phyloP scores from a whole-genome alignment of 2,797 vertebrate species.

The Bradypodion pumilum region DNA sequence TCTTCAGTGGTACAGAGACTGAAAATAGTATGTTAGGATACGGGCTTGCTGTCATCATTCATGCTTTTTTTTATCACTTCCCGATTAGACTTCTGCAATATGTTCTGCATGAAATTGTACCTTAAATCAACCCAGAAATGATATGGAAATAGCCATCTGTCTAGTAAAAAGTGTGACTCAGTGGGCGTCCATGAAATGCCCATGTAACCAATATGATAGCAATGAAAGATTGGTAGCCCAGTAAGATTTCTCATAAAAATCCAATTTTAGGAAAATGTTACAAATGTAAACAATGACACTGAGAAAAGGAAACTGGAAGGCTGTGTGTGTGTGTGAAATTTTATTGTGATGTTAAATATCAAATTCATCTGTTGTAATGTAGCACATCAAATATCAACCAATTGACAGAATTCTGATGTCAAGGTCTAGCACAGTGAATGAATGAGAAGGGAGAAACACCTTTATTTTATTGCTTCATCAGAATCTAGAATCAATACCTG shows the following conservation, averaged over 20 bases:
- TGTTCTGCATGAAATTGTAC: constrained; percentile 44
- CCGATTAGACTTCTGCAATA: constrained; percentile 41
- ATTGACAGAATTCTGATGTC: constrained; percentile 52
- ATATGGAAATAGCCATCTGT: constrained; percentile 55
- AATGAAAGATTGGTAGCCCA: constrained; percentile 64
- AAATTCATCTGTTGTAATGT: constrained; percentile 48
- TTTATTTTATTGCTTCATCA: constrained; percentile 65
- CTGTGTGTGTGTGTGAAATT: constrained; percentile 46
- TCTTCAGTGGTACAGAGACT: constrained; percentile 4
- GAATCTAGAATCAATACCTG: constrained; percentile 55
- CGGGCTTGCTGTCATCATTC: constrained; percentile 38
- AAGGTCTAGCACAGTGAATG: constrained; percentile 45
- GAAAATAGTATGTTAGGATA: constrained; percentile 16
- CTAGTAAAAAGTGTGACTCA: constrained; percentile 65
- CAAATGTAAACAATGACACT: constrained; percentile 63
- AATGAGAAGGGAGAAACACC: constrained; percentile 51
- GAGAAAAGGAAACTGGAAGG: constrained; percentile 45
- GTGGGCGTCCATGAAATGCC: constrained; percentile 58
- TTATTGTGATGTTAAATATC: constrained; percentile 35
- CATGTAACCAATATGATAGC: constrained; percentile 60
- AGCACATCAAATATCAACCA: constrained; percentile 56
- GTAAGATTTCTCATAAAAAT: constrained; percentile 66
- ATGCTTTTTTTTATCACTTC: constrained; percentile 50
- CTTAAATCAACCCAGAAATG: constrained; percentile 51
- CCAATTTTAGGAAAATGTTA: constrained; percentile 64